These are phyloP conservation scores for Hyphantria cunea DNA, from an alignment of 1,140 invertebrate species.

Conservation along the genomic window DNA sequence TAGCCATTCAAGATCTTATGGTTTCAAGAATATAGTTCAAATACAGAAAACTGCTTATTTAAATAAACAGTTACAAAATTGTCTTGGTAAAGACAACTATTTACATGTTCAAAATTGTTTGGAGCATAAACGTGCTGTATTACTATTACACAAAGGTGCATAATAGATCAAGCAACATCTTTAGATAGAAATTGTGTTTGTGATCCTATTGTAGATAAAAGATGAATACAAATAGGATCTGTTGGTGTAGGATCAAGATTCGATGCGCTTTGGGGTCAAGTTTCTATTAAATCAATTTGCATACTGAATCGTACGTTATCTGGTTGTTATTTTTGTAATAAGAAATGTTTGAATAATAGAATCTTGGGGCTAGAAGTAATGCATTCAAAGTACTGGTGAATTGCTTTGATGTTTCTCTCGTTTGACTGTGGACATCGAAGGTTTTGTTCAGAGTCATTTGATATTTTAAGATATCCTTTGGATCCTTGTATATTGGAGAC, in stretches of 20 bases:
- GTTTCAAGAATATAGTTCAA: too few species aligned
- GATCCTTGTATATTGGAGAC: too few species aligned
- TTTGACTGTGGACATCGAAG: background rate
- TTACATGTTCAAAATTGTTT: background rate
- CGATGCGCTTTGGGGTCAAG: slow-evolving; percentile 23
- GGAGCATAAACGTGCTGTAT: slow-evolving; percentile 12
- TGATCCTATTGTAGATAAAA: slow-evolving; percentile 27
- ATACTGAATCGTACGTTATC: slow-evolving; percentile 17
- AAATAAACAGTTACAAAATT: background rate
- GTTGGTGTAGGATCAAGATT: slow-evolving; percentile 28
- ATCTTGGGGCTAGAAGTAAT: background rate
- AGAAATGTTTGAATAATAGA: background rate
- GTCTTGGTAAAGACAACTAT: slow-evolving; percentile 12
- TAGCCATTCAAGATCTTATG: too few species aligned
- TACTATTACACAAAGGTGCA: background rate
- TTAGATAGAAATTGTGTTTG: slow-evolving; percentile 2
- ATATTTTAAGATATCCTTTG: too few species aligned
- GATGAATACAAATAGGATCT: slow-evolving; percentile 29
- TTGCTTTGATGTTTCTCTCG: background rate
- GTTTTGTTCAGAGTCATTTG: too few species aligned
- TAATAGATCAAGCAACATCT: too few species aligned
- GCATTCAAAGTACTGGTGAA: background rate
- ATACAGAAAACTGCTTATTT: too few species aligned
- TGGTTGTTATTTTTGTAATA: background rate
- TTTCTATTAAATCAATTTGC: slow-evolving; percentile 32